A percentile compares a stretch with the other conserved stretches of the same genome.
Conservation (phyloP, 2,797 vertebrate genomes). For the Vireo griseus region DNA sequence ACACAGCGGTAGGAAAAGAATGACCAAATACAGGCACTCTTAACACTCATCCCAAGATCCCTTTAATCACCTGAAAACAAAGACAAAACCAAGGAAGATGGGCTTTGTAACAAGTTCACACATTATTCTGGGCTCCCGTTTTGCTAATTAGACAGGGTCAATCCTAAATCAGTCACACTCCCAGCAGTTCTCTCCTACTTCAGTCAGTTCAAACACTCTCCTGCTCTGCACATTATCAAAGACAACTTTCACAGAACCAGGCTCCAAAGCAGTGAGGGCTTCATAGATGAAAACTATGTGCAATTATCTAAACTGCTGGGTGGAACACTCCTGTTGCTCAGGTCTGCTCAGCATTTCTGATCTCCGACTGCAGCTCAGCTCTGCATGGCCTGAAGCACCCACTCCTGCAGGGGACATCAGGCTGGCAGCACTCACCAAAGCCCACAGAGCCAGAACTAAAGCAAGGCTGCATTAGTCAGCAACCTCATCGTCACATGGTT, state of each 20-base stretch:
- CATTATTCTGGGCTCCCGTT: background rate
- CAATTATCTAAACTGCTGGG: background rate
- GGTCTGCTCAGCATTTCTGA: background rate
- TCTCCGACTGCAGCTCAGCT: background rate
- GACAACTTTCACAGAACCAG: background rate
- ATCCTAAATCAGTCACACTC: background rate
- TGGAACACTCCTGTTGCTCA: background rate
- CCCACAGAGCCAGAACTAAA: background rate
- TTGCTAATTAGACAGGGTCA: background rate
- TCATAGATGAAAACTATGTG: background rate
- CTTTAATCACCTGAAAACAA: background rate
- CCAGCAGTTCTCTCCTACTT: background rate
- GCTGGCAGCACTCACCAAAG: background rate
- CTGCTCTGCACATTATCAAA: background rate
- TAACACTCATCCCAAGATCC: background rate
- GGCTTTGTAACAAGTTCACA: background rate
- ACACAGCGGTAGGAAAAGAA: background rate
- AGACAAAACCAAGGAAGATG: background rate
- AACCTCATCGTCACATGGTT: background rate
- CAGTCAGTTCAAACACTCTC: background rate
- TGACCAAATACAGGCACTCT: background rate
- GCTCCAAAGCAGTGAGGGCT: background rate
- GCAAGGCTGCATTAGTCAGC: accelerated
- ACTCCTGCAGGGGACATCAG: background rate
- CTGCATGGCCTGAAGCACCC: accelerated